Evolutionary conservation across 2,113 vertebrate genomes (phyloP), one percentile per base, ranked within the genome.

Genomic region (Eublepharis macularius): DNA sequence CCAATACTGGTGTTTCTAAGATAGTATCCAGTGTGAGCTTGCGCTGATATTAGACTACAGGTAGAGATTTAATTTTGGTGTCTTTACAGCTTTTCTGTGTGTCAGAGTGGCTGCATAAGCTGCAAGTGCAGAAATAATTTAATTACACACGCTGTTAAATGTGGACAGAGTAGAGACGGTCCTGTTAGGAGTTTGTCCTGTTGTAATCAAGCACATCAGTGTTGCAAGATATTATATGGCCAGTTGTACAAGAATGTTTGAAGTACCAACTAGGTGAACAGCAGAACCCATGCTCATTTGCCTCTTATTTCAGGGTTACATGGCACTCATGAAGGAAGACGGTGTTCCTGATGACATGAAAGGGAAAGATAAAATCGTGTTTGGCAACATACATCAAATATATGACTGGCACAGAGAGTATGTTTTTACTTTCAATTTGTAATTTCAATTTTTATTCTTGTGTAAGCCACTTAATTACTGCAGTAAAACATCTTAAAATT

Each of bases 341-440:
- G 98, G 98, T 0, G 97, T 99, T 84, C 99, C 98, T 0, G 98
- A 99, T 72, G 99, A 99, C 87, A 99, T 99, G 99, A 99, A 99
- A 93, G 99, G 98, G 81, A 99, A 99, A 94, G 99, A 99, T 95
- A 99, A 99, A 95, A 98, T 99, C 45, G 98, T 99, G 54, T 99
- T 99, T 91, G 98, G 99, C 92, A 99, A 99, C 95, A 98, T 99
- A 92, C 98, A 99, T 91, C 98, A 99, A 94, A 99, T 99, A 91
- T 99, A 98, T 24, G 99, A 99, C 95, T 99, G 98, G 98, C 99
- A 99, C 97, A 97, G 97, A 97, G 98, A 99, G 99, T 99, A 97
- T 86, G 41, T 21, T 80, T 86, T 60, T 84, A 83, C 83, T 70
- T 76, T 88, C 26, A 39, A 36, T 14, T 78, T 4, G 24, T 47